Evolutionary conservation across 2,797 vertebrate species (phyloP), one percentile per base, ranked within the genome.

Genomic region (Netta rufina): DNA sequence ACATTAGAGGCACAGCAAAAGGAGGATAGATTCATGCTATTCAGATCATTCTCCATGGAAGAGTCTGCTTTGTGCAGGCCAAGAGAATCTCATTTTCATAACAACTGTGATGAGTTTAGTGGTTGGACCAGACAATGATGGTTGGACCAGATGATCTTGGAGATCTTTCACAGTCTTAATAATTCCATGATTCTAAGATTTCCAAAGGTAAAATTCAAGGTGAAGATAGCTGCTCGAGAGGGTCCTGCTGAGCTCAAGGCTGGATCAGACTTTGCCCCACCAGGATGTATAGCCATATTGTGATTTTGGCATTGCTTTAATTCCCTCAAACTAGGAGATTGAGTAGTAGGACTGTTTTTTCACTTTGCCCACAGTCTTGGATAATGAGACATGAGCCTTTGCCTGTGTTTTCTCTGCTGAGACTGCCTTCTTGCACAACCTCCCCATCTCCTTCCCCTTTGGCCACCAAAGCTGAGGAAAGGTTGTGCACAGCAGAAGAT

Each of bases 1-100:
- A 43, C 2, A 0, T 79, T 76, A 70, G 47, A 39, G 9, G 4
- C 1, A 1, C n/a, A 36, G 58, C 2, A 0, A 69, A 73, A 92
- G 27, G 14, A 72, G 56, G 54, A 61, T 15, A 65, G 69, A 58
- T n/a, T 83, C 67, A 45, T 16, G 27, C n/a, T 25, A 41, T 77
- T 83, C 53, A 39, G 21, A 33, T 89, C 6, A 0, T 41, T 89
- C 38, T 30, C n/a, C 2, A 0, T 30, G 36, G 81, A 76, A 79
- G 8, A 73, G 2, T 13, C 28, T 92, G 28, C 22, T 71, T 73
- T 77, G 41, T 36, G 32, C 28, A 85, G 28, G 60, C 3, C 36
- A 53, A 14, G 9, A 33, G 4, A 56, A 11, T 60, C 74, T 77
- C 36, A n/a, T 70, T 77, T 84, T 69, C 54, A 51, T 41, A 92